Base-by-base conservation (phyloP, 2,888 invertebrate genomes). In the Bimastos eiseni region DNA sequence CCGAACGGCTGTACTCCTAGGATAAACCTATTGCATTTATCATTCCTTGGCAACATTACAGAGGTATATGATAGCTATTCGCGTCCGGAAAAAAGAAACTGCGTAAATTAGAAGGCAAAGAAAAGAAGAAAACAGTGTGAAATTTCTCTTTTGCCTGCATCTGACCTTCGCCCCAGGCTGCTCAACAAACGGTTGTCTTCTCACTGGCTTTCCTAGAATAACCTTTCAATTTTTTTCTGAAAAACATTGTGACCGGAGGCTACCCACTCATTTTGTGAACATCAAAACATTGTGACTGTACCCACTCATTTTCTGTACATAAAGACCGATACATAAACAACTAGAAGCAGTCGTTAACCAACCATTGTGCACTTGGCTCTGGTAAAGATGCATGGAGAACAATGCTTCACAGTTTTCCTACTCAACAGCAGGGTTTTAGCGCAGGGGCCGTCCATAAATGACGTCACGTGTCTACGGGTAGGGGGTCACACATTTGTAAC, bases 131-230 rank as follows among this genome's bases (percentile, higher is more conserved):
- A 70, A 70, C 70, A n/a, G 70, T 0, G n/a, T 30, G n/a, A 70
- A 70, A 70, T 70, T 70, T 70, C 70, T n/a, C 70, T 70, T 70
- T 70, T 70, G 70, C 70, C 70, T n/a, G 70, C 70, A 70, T n/a
- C 70, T 70, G 30, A 70, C n/a, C 70, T 70, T 70, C 49, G 24
- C 21, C 49, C 49, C 21, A 70, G 3, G n/a, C n/a, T 30, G 70
- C n/a, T n/a, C n/a, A 70, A 70, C 30, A 70, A 70, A 70, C 70
- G 70, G 70, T n/a, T n/a, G n/a, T 6, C 30, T 15, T 70, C n/a
- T 1, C 70, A 70, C n/a, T 70, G 13, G 70, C n/a, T 70, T 70
- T 70, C 70, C 70, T 70, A 8, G 70, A 70, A 70, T 70, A n/a
- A 70, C n/a, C 30, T n/a, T n/a, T 70, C 2, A 70, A 70, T 17